Base-by-base conservation (phyloP, 2,797 vertebrate species). In the Acipenser transmontanus region DNA sequence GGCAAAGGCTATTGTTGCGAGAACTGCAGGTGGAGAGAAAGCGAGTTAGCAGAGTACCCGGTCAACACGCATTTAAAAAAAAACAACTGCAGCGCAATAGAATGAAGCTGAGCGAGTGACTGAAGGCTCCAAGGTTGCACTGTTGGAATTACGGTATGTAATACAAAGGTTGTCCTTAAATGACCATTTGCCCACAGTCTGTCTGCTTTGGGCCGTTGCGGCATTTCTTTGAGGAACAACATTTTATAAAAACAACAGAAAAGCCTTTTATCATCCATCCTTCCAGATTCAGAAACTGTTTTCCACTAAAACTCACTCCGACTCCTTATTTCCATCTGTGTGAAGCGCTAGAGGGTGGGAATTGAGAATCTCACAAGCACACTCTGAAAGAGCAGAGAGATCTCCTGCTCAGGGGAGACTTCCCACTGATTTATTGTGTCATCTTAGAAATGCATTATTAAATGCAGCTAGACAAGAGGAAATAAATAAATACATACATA, bases 1-100 rank as follows among this genome's bases (percentile, higher is more conserved):
- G 81, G 97, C 97, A 78, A 99, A 99, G 62, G 97, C 97, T 84
- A 99, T 99, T 68, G 97, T 99, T 75, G 97, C 97, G 74, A 99
- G 93, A 85, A 99, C 97, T 99, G 81, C 13, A 75, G 71, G 84
- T 74, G 49, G 72, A 75, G 74, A 80, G 59, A 80, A 76, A 73
- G 81, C 1, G 8, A 68, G 50, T 50, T 13, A 48, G 1, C 9
- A 50, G 49, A 54, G n/a, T 17, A 10, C 62, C 5, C 8, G 1
- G 20, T 8, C 50, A 65, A 6, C 12, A 1, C 11, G 10, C 4
- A 48, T 34, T 49, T 49, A 6, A 6, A 59, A 34, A 56, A 3
- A 54, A 11, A 60, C 12, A 67, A 14, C 61, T 8, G 68, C 7
- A 34, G 11, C 11, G 13, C 4, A 14, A 7, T 11, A 70, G 52